Percentiles rank a stretch among this genome's conserved stretches.
phyloP scores from a whole-genome alignment of 2,797 vertebrate species.

The Crocodylus rhombifer region DNA sequence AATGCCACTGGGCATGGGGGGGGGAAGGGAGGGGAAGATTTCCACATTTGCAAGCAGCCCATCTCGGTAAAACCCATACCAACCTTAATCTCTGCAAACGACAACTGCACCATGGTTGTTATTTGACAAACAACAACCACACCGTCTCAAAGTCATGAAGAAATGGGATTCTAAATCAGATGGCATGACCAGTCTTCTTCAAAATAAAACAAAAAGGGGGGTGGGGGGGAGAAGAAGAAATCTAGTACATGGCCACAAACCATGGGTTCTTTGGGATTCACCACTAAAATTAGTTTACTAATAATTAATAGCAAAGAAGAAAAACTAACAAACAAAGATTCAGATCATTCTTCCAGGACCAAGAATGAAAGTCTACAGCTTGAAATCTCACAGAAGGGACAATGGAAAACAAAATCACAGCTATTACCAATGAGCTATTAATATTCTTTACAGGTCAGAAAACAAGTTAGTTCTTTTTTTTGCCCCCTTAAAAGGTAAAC shows the following conservation, averaged over 20 bases:
- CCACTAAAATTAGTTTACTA: too few species aligned
- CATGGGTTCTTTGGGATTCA: too few species aligned
- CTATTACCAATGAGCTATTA: neutral
- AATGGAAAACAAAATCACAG: neutral
- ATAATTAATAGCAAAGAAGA: neutral
- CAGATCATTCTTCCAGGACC: neutral
- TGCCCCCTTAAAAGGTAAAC: neutral
- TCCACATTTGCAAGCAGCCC: too few species aligned
- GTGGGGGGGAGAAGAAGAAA: neutral
- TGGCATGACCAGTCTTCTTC: neutral
- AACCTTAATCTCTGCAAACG: too few species aligned
- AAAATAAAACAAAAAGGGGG: neutral
- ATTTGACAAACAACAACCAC: too few species aligned
- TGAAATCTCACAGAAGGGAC: accelerated
- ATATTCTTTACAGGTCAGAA: accelerated
- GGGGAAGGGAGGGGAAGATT: too few species aligned
- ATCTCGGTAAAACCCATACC: too few species aligned
- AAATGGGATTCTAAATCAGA: neutral
- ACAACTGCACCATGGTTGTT: too few species aligned
- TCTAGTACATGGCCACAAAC: neutral
- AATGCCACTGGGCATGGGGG: too few species aligned
- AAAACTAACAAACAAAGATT: neutral
- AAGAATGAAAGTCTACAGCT: neutral
- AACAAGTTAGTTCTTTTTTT: accelerated
- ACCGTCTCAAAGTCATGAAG: neutral